Evolutionary conservation across 2,797 vertebrate species (phyloP), one percentile per base, ranked within the genome.

Genomic region (Danionella dracula): DNA sequence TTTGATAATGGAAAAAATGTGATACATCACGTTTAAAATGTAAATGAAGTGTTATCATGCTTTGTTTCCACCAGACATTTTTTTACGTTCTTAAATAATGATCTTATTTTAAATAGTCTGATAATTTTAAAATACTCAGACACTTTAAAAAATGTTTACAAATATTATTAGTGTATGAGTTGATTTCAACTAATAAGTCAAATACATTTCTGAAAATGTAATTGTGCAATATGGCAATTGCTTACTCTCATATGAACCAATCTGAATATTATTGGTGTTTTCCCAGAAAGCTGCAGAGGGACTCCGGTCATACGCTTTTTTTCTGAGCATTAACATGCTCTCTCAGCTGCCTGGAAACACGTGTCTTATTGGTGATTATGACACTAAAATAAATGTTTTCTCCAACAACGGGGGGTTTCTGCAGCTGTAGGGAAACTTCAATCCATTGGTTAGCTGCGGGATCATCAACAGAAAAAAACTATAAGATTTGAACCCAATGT

Each of bases 201-300:
- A n/a, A n/a, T n/a, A n/a, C n/a, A n/a, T n/a, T n/a, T n/a, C n/a
- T n/a, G n/a, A n/a, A n/a, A n/a, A n/a, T n/a, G n/a, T n/a, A n/a
- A n/a, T n/a, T n/a, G n/a, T n/a, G n/a, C n/a, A n/a, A n/a, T n/a
- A n/a, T n/a, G n/a, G n/a, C 15, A 19, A 12, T 29, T 15, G 51
- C 77, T 70, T 90, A 98, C 96, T 91, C 89, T 94, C 86, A 75
- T 68, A 21, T 7, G 93, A 87, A 41, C 65, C 75, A 29, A 94
- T 74, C 1, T 79, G 53, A 4, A 92, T 11, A n/a, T 84, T 68
- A 0, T 76, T 78, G 0, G 81, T 78, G 0, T 66, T 75, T 71
- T 92, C 88, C 92, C 92, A 94, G 82, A 94, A 89, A 9, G 88
- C 83, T 4, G 82, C 75, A 0, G 78, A 77, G 2, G 90, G 90